Base-by-base conservation (phyloP, 2,797 vertebrate species). In the Malurus splendens region DNA sequence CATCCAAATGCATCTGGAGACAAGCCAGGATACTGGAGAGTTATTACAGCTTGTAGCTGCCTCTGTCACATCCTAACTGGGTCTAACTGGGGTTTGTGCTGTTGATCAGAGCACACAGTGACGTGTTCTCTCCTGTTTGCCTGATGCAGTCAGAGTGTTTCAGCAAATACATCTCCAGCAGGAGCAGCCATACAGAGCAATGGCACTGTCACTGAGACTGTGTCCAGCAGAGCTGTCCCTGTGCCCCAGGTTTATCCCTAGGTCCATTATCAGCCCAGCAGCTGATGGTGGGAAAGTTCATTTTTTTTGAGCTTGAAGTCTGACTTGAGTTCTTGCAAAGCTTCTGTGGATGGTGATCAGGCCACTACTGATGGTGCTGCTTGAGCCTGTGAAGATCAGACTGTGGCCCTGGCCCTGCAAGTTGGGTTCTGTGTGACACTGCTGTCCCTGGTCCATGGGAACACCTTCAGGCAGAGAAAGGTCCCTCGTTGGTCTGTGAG, bases 1-100 rank as follows among this genome's bases (percentile, higher is more conserved):
- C 30, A 81, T 87, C 86, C 66, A 72, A 30, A 74, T 19, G 6
- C 14, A 71, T 51, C 68, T 87, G 85, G 89, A 87, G 73, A 47
- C 47, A 33, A 89, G 61, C 72, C 84, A 93, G 75, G 42, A 80
- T n/a, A 6, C 32, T 38, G 28, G n/a, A 82, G 73, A 61, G 27
- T 55, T 57, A 18, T 27, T 80, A 51, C 47, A 85, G 79, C 57
- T 85, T 77, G 42, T 60, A 75, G 42, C 84, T 4, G 14, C 71
- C 74, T 75, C 18, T 24, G 51, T 48, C 38, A 27, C 67, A 36
- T 57, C 71, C 51, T 25, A 17, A 42, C 47, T 68, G 59, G 57
- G 30, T 65, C 74, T 48, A 8, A 30, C 47, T 83, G 67, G 56
- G 57, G 32, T 84, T 42, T 54, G 23, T 20, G 52, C 38, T 38